These are phyloP conservation scores for Oxyruncus cristatus DNA, from an alignment of 2,113 vertebrate species.

Conservation along the genomic window DNA sequence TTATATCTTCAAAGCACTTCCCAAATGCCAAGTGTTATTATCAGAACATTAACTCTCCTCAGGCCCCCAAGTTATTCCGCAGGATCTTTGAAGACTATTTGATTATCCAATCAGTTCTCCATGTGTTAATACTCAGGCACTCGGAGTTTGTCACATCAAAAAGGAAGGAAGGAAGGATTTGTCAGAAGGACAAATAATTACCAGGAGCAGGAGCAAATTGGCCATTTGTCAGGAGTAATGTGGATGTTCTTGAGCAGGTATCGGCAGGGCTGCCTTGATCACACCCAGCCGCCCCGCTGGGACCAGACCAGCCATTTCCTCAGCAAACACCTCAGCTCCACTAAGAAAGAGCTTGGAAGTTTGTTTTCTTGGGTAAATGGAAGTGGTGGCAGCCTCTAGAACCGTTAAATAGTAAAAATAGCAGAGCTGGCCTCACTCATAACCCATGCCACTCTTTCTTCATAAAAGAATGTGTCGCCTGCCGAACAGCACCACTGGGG, in stretches of 20 bases:
- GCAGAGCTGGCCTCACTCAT: background rate
- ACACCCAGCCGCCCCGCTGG: background rate
- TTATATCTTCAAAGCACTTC: background rate
- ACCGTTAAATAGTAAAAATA: background rate
- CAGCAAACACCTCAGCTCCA: background rate
- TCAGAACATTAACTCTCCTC: slow-evolving; percentile 15
- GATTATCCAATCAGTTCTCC: slow-evolving; percentile 58
- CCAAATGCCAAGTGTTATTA: background rate
- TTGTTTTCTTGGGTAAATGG: background rate
- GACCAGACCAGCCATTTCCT: background rate
- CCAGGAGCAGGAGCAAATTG: slow-evolving; percentile 25
- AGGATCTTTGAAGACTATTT: slow-evolving; percentile 65
- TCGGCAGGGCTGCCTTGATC: background rate
- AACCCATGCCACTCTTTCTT: too few relatives aligned
- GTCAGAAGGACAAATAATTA: slow-evolving; percentile 26
- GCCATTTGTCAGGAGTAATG: background rate
- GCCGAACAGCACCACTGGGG: rapidly evolving
- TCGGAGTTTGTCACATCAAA: slow-evolving; percentile 56
- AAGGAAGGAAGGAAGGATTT: slow-evolving; percentile 19
- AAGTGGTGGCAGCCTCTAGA: background rate
- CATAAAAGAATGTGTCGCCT: background rate
- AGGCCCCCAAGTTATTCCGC: slow-evolving; percentile 29
- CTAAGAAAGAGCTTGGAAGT: background rate
- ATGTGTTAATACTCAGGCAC: slow-evolving; percentile 55
- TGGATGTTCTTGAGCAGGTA: background rate